A percentile compares a stretch with the other conserved stretches of the same genome.
phyloP scores from a whole-genome alignment of 2,888 invertebrate genomes.

The Sinelater perroti region DNA sequence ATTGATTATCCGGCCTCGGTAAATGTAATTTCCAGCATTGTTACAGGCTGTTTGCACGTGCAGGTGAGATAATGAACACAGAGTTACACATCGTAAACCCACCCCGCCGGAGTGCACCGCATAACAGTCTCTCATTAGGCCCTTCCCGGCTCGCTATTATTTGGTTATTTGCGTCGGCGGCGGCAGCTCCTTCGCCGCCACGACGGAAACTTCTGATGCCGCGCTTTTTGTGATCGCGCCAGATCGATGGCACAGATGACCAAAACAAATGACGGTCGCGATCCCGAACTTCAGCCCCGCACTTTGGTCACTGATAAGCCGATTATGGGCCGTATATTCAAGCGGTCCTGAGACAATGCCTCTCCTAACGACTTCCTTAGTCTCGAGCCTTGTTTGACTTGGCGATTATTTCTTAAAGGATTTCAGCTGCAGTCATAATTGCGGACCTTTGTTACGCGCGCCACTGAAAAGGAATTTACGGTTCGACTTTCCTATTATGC shows the following conservation, averaged over 20 bases:
- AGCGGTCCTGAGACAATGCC: conserved; percentile 36
- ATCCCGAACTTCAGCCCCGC: conserved; percentile 28
- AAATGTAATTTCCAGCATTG: conserved; percentile 31
- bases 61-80: conserved; percentile 38
- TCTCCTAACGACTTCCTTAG: conserved; percentile 28
- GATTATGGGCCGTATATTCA: conserved; percentile 39
- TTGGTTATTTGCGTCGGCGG: conserved; percentile 5
- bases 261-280: no score
- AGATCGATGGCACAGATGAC: no score
- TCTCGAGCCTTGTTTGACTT: conserved; percentile 30
- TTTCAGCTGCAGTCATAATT: conserved; percentile 17
- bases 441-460: conserved; percentile 10
- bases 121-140: conserved; percentile 39
- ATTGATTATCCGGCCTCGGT: conserved; percentile 24
- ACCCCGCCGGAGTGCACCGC: conserved; percentile 32
- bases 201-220: not conserved
- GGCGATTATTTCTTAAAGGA: conserved; percentile 27
- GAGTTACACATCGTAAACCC: conserved; percentile 39
- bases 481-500: no score
- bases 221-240: not conserved
- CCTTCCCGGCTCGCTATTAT: conserved; percentile 25
- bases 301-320: conserved; percentile 44
- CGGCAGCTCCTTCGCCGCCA: no score
- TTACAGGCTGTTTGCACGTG: conserved; percentile 32
- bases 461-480: no score